Conservation (phyloP, 2,113 vertebrate species). For the Nesogale talazaci region DNA sequence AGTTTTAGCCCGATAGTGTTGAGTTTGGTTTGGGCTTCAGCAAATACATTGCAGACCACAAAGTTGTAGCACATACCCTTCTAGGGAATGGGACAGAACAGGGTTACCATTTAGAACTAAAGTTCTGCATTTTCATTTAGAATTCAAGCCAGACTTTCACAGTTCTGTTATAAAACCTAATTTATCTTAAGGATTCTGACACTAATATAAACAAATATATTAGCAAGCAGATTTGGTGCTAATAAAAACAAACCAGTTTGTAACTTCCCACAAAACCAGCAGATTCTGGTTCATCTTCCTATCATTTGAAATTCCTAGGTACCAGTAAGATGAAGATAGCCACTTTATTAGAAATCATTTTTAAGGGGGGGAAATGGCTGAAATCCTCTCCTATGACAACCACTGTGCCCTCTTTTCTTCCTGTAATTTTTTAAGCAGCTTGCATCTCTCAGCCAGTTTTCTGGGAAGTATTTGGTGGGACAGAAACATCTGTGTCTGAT, state of each 20-base stretch:
- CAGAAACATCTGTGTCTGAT: conserved; percentile 43
- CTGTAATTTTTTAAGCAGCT: conserved; percentile 32
- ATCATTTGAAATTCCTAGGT: conserved; percentile 5
- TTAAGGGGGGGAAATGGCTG: neutral
- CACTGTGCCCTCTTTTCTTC: neutral
- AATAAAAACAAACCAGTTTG: conserved; percentile 1
- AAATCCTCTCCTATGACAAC: neutral
- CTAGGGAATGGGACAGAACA: too few relatives aligned
- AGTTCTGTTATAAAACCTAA: neutral
- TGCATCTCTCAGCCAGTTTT: neutral
- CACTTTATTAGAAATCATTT: too few relatives aligned
- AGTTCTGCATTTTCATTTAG: neutral
- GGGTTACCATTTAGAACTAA: too few relatives aligned
- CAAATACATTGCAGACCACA: neutral
- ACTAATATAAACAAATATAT: conserved; percentile 19
- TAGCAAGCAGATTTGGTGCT: neutral
- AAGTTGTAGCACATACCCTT: neutral
- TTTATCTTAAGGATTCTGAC: neutral
- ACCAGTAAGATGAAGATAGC: neutral
- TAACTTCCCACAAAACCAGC: neutral
- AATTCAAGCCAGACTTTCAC: conserved; percentile 12
- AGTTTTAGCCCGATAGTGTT: too few relatives aligned
- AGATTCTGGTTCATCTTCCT: neutral
- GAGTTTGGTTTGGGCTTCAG: too few relatives aligned
- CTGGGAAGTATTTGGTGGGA: neutral